Conservation (phyloP, 2,797 vertebrate genomes). For the Arnoldichthys spilopterus region DNA sequence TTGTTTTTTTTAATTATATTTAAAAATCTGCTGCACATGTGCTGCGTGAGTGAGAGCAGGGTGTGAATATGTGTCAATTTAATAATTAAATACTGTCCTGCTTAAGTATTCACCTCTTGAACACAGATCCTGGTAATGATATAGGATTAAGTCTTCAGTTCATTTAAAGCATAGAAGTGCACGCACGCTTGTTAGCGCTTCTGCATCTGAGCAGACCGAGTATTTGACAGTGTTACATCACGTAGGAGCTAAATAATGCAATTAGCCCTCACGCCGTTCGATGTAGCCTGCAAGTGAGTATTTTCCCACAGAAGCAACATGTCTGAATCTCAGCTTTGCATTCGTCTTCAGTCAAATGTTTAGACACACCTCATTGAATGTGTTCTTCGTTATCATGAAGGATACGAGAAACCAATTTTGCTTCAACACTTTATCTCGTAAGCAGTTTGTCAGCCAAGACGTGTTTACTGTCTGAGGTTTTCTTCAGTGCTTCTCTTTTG, state of each 20-base stretch:
- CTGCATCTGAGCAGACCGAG: background rate
- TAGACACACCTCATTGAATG: background rate
- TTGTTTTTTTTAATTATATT: background rate
- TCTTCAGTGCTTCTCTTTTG: too few relatives aligned
- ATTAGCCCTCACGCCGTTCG: background rate
- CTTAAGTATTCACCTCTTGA: background rate
- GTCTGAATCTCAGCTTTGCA: background rate
- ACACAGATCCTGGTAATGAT: background rate
- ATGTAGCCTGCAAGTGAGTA: background rate
- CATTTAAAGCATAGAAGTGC: background rate
- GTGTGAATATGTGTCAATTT: background rate
- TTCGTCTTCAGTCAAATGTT: background rate
- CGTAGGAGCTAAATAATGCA: background rate
- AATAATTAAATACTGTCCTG: conserved; percentile 2
- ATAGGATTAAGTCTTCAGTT: background rate
- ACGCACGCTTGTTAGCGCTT: conserved; percentile 12
- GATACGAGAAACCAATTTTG: too few relatives aligned
- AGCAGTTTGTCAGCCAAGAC: too few relatives aligned
- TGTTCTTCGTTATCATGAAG: too few relatives aligned
- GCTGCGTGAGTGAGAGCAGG: conserved; percentile 7
- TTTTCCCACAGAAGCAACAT: background rate
- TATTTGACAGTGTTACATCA: background rate
- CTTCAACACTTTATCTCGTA: too few relatives aligned
- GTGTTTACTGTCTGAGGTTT: too few relatives aligned
- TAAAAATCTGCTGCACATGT: background rate